Evolutionary conservation across 2,113 vertebrate genomes (phyloP).

Genomic region (Dicentrarchus labrax): DNA sequence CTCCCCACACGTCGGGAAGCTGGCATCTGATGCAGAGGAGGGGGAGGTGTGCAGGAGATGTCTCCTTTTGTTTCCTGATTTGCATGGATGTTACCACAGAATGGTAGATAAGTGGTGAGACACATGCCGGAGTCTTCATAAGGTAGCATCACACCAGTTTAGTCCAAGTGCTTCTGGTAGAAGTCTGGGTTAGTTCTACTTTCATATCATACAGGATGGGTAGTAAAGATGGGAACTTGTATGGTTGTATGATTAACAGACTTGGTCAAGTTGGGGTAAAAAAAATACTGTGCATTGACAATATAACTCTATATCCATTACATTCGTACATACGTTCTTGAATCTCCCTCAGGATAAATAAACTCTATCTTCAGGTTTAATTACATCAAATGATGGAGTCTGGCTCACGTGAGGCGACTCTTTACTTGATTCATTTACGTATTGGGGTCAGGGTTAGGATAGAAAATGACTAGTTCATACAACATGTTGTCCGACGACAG

Average conservation of each 20-base stretch:
- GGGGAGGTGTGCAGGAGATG: slow-evolving; percentile 69
- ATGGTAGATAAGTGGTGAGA: slow-evolving; percentile 73
- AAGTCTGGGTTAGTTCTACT: no score
- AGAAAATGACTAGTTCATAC: not conserved
- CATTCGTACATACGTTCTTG: no score
- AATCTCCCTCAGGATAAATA: no score
- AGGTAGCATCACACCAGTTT: slow-evolving; percentile 54
- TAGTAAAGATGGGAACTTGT: not conserved
- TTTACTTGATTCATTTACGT: not conserved
- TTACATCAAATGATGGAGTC: not conserved
- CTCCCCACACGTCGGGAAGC: slow-evolving; percentile 78
- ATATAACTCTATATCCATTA: not conserved
- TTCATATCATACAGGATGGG: no score
- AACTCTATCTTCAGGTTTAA: no score
- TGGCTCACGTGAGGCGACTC: not conserved
- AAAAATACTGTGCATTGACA: not conserved
- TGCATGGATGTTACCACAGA: slow-evolving; percentile 82
- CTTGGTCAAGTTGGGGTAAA: no score
- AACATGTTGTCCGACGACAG: no score
- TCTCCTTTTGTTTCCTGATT: slow-evolving; percentile 80
- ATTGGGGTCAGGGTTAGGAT: not conserved
- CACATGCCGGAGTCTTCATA: slow-evolving; percentile 62
- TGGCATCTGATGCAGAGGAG: slow-evolving; percentile 73
- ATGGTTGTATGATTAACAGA: not conserved
- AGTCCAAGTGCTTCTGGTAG: not conserved